These are phyloP conservation scores for Microcebus lehilahytsara DNA, from an alignment of 2,113 vertebrate species.

Conservation along the genomic window DNA sequence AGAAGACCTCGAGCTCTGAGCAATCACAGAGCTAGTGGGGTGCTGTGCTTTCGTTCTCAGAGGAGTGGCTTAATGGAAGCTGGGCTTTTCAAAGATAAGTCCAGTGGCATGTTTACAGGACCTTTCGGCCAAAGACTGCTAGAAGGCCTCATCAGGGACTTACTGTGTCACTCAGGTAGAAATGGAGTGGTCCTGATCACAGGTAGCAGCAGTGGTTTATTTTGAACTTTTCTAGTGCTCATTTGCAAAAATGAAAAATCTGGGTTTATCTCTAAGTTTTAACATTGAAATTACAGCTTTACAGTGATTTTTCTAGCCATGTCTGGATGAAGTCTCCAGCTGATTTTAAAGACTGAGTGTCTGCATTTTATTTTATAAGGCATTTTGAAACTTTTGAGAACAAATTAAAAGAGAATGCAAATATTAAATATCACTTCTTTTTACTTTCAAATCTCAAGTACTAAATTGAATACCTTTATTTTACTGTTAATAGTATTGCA, in stretches of 20 bases:
- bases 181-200: neutral
- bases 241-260: neutral
- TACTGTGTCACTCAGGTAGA: neutral
- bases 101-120: neutral
- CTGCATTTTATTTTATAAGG: constrained; percentile 7
- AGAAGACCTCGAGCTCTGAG: neutral
- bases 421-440: neutral
- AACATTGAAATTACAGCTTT: neutral
- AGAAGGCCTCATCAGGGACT: neutral
- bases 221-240: neutral
- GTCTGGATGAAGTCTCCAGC: neutral
- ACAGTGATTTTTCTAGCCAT: neutral
- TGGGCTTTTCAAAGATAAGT: neutral
- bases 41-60: neutral
- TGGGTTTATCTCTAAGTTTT: neutral
- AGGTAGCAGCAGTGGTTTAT: neutral
- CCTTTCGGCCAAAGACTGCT: neutral
- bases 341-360: neutral
- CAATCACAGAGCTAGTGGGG: neutral
- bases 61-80: neutral
- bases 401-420: neutral
- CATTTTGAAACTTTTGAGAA: constrained; percentile 20
- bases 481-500: neutral
- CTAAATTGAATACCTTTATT: neutral
- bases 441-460: neutral